Percentiles rank a stretch among this genome's conserved stretches.
Evolutionary conservation across 2,797 vertebrate species (phyloP).

Genomic region (Sebastes steindachneri): DNA sequence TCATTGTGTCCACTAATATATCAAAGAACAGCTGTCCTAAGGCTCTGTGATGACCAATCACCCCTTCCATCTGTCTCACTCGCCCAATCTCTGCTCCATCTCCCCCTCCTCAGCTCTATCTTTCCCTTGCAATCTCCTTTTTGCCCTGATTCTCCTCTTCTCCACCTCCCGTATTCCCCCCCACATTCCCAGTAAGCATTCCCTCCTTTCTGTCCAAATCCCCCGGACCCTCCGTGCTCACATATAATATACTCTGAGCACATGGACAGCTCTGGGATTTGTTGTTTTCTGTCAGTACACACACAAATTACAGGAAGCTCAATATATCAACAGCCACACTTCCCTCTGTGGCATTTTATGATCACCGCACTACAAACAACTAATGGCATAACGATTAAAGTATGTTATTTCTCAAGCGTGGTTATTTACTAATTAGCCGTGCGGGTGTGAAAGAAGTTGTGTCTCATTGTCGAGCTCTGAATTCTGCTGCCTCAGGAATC

Average conservation of each 20-base stretch:
- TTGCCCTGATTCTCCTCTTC: conserved; percentile 27
- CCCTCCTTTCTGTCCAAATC: conserved; percentile 51
- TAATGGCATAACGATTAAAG: conserved; percentile 52
- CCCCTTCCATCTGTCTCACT: conserved; percentile 85
- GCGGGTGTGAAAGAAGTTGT: conserved; percentile 50
- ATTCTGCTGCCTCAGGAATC: conserved; percentile 79
- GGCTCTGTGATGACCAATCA: conserved; percentile 85
- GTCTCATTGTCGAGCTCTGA: conserved; percentile 58
- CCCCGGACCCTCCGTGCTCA: conserved; percentile 43
- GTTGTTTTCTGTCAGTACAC: conserved; percentile 55
- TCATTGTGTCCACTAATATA: conserved; percentile 90
- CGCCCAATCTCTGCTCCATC: conserved; percentile 69
- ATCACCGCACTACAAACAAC: conserved; percentile 38
- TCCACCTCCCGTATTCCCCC: conserved; percentile 33
- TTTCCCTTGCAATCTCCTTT: conserved; percentile 63
- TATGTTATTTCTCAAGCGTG: conserved; percentile 60
- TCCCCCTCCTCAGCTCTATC: conserved; percentile 61
- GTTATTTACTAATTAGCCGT: conserved; percentile 70
- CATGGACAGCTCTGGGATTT: conserved; percentile 63
- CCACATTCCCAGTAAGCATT: conserved; percentile 44
- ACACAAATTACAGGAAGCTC: conserved; percentile 58
- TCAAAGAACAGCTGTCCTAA: conserved; percentile 96
- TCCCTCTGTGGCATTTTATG: conserved; percentile 40
- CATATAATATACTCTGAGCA: conserved; percentile 46
- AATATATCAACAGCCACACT: conserved; percentile 11